These are phyloP conservation scores for Caenorhabditis sp. DNA, from an alignment of 2,888 invertebrate species.

Conservation along the genomic window DNA sequence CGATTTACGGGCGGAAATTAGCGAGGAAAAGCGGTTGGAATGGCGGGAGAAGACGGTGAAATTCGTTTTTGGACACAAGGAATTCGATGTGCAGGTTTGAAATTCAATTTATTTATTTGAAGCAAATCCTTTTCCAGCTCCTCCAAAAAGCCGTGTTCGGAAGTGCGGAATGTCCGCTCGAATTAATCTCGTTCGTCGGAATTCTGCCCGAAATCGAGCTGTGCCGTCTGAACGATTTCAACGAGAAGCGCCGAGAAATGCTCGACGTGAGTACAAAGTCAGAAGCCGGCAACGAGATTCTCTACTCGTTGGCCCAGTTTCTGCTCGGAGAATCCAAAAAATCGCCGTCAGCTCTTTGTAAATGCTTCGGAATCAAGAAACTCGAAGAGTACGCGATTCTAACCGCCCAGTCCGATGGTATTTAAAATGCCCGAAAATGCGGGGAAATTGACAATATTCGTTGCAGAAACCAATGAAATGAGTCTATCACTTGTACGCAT, in stretches of 20 bases:
- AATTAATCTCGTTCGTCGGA: slow-evolving; percentile 5
- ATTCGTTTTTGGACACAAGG: neutral
- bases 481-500: no score
- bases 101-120: neutral
- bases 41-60: neutral
- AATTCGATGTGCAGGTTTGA: slow-evolving; percentile 9
- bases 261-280: neutral
- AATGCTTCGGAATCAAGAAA: neutral
- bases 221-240: slow-evolving; percentile 4
- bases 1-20: slow-evolving; percentile 5
- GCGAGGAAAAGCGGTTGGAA: slow-evolving; percentile 1
- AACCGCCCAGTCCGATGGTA: neutral
- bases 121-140: slow-evolving; percentile 9
- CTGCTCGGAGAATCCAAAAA: slow-evolving; percentile 1
- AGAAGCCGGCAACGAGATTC: neutral
- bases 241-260: neutral
- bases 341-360: neutral
- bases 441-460: no score
- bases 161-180: neutral
- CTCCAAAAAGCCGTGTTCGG: neutral
- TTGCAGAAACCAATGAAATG: no score
- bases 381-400: slow-evolving; percentile 7
- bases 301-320: slow-evolving; percentile 3
- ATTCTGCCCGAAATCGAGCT: slow-evolving; percentile 28
- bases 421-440: no score